Evolutionary conservation across 2,888 invertebrate genomes (phyloP).

Genomic region (Trissolcus brochymenae): DNA sequence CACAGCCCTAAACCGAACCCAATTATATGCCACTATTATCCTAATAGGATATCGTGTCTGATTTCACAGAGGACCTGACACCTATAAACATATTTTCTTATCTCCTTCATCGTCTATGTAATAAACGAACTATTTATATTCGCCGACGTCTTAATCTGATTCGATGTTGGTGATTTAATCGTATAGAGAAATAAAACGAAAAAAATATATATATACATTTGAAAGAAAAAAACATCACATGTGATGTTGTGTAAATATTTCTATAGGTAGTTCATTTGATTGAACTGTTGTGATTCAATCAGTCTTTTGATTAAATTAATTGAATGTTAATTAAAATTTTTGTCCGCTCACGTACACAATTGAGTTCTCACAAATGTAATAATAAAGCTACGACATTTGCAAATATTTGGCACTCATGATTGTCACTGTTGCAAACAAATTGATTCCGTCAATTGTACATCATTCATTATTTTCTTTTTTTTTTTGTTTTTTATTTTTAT

Average conservation of each 20-base stretch:
- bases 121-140: background rate
- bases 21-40: slow-evolving; percentile 69
- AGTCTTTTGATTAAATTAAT: background rate
- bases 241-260: no score
- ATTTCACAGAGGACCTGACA: slow-evolving; percentile 36
- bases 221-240: no score
- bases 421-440: slow-evolving; percentile 14
- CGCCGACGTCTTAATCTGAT: background rate
- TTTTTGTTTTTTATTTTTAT: no score
- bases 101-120: slow-evolving; percentile 4
- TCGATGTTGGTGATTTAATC: background rate
- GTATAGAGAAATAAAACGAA: background rate
- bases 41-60: slow-evolving; percentile 68
- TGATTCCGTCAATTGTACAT: slow-evolving; percentile 12
- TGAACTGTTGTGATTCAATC: background rate
- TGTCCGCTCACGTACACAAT: slow-evolving; percentile 7
- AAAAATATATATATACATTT: no score
- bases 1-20: slow-evolving; percentile 58
- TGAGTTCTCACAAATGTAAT: slow-evolving; percentile 16
- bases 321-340: slow-evolving; percentile 4
- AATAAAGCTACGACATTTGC: slow-evolving; percentile 9
- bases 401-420: slow-evolving; percentile 22
- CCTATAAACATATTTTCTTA: slow-evolving; percentile 27
- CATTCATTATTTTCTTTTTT: slow-evolving; percentile 3
- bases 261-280: no score